Evolutionary conservation across 2,888 invertebrate genomes (phyloP).

Genomic region (Parnassius glacialis): DNA sequence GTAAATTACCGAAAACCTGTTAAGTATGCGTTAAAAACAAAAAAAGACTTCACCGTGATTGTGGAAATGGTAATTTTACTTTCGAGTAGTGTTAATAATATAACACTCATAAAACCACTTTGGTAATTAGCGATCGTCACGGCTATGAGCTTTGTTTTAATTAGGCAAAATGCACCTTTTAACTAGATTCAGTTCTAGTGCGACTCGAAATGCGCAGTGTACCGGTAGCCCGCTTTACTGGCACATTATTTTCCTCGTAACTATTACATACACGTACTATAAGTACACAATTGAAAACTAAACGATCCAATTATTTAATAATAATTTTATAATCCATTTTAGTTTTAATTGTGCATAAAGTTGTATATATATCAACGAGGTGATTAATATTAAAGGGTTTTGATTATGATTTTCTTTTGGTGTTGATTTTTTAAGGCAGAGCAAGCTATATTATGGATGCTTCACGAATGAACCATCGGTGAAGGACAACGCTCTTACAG

Average conservation of each 20-base stretch:
- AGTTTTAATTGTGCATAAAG: conserved; percentile 62
- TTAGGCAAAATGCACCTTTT: conserved; percentile 76
- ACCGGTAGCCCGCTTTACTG: conserved; percentile 41
- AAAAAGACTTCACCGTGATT: no score
- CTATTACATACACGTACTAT: conserved; percentile 77
- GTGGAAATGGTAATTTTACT: no score
- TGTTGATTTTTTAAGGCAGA: no score
- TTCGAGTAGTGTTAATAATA: conserved; percentile 1
- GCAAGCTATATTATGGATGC: no score
- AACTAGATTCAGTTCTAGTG: conserved; percentile 51
- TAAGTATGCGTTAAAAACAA: no score
- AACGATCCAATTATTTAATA: conserved; percentile 47
- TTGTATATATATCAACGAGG: no score
- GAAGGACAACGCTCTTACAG: no score
- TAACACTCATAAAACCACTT: conserved; percentile 55
- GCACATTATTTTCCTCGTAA: conserved; percentile 70
- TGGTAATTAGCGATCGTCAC: conserved; percentile 71
- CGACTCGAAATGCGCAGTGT: conserved; percentile 35
- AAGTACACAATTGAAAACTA: conserved; percentile 78
- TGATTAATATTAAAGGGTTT: no score
- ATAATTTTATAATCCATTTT: no score
- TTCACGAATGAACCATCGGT: no score
- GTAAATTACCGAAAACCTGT: no score
- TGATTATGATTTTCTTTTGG: no score
- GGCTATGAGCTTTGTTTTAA: conserved; percentile 69